These are phyloP conservation scores for Latrodectus hesperus DNA, from an alignment of 2,888 invertebrate genomes.

Conservation along the genomic window DNA sequence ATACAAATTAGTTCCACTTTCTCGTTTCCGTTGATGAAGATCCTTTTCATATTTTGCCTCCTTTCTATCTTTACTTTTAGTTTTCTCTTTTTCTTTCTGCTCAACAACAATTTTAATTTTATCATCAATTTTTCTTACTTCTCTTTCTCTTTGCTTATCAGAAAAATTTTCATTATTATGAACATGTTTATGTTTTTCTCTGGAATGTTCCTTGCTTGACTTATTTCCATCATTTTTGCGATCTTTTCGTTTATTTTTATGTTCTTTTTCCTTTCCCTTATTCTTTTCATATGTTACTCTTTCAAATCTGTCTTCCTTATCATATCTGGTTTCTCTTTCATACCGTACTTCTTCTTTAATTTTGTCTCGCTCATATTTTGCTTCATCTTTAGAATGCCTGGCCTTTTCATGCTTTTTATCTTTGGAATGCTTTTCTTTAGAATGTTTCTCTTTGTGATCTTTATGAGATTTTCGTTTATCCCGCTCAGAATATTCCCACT, in stretches of 20 bases:
- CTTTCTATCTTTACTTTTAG: constrained; percentile 70
- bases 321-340: constrained; percentile 62
- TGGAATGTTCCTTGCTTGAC: constrained; percentile 56
- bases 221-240: constrained; percentile 52
- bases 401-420: constrained; percentile 57
- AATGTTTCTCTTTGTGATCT: constrained; percentile 57
- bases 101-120: constrained; percentile 67
- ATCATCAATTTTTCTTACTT: constrained; percentile 68
- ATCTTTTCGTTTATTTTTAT: constrained; percentile 65
- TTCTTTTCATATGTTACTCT: constrained; percentile 61
- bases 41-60: constrained; percentile 71
- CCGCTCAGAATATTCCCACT: constrained; percentile 52
- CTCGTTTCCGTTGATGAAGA: constrained; percentile 60
- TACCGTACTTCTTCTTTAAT: constrained; percentile 44
- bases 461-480: constrained; percentile 55
- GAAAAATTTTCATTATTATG: constrained; percentile 55
- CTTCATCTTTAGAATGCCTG: constrained; percentile 58
- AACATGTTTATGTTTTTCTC: constrained; percentile 70
- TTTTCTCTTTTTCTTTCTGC: constrained; percentile 69
- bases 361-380: constrained; percentile 61
- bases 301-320: constrained; percentile 61
- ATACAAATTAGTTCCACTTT: constrained; percentile 50
- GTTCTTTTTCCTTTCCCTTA: constrained; percentile 63
- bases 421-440: constrained; percentile 59
- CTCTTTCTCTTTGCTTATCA: constrained; percentile 62